phyloP scores from a whole-genome alignment of 2,113 vertebrate species.

The Puma concolor region DNA sequence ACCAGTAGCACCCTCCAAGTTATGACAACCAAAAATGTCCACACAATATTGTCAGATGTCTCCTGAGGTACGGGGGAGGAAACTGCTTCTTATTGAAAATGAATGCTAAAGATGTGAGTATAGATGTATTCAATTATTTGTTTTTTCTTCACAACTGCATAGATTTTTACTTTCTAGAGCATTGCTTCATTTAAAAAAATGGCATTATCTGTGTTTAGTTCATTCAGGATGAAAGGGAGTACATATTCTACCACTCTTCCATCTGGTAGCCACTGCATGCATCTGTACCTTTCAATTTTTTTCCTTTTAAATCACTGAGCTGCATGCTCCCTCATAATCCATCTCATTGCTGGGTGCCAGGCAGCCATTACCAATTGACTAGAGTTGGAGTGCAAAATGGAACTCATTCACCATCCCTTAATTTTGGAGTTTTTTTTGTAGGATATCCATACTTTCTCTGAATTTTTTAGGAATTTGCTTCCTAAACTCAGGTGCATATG shows the following conservation, averaged over 20 bases:
- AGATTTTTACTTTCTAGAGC: background rate
- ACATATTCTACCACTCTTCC: background rate
- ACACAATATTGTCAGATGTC: background rate
- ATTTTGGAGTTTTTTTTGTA: background rate
- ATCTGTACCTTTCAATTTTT: background rate
- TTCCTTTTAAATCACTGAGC: background rate
- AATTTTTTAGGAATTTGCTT: background rate
- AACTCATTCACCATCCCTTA: background rate
- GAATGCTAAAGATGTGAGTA: background rate
- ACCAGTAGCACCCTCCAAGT: background rate
- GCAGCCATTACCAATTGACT: background rate
- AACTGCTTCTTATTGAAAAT: background rate
- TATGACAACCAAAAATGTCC: background rate
- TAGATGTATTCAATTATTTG: background rate
- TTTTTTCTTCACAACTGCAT: background rate
- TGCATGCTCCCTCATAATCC: background rate
- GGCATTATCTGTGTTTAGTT: background rate
- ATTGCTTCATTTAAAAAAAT: background rate
- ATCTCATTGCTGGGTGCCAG: background rate
- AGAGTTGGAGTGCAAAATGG: background rate
- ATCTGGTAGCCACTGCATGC: background rate
- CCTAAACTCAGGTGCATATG: background rate
- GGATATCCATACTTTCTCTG: background rate
- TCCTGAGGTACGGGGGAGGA: background rate
- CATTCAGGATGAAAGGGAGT: background rate